Evolutionary conservation across 2,888 invertebrate genomes (phyloP), one percentile per base, ranked within the genome.

Genomic region (Leptogaster cylindrica): DNA sequence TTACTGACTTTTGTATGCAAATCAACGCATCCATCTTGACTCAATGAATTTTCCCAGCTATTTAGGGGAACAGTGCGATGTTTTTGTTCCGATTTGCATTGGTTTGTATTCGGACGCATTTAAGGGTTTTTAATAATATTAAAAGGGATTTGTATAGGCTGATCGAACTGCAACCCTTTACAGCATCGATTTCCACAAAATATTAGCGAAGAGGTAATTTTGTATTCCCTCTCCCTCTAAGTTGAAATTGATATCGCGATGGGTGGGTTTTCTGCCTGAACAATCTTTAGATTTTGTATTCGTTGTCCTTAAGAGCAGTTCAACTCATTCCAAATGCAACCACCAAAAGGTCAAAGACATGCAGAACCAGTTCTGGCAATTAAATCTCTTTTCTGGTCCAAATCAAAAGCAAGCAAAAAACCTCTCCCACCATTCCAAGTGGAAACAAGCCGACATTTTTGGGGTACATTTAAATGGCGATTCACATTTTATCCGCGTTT

Each of bases 11-110:
- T 48, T 39, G 31, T 63, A 63, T 63, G 61, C 61, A 63, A 63
- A 63, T 63, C 61, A 63, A 63, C 25, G 28, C 61, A 63, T 63
- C 39, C 61, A 63, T 63, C 61, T 63, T 63, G 41, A 8, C 16
- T 28, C 12, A 63, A 44, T 27, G 14, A 44, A 44, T 63, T 63
- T 52, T 52, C 3, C 31, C 52, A 52, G 28, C 33, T 33, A 10
- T 28, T 52, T 52, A 33, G 52, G 52, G 52, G 8, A 10, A 20
- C 33, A n/a, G n/a, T 52, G 18, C 10, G 14, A 18, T 52, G 52
- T 52, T 52, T 31, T 31, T 31, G 31, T 12, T 16, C 8, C 52
- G 18, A 52, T 52, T 52, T 18, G 52, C 52, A 52, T 31, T 52
- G 33, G 16, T 31, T 52, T 31, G 16, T 31, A 52, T 52, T 46